Conservation (phyloP, 2,888 invertebrate genomes). For the Conistra vaccinii region DNA sequence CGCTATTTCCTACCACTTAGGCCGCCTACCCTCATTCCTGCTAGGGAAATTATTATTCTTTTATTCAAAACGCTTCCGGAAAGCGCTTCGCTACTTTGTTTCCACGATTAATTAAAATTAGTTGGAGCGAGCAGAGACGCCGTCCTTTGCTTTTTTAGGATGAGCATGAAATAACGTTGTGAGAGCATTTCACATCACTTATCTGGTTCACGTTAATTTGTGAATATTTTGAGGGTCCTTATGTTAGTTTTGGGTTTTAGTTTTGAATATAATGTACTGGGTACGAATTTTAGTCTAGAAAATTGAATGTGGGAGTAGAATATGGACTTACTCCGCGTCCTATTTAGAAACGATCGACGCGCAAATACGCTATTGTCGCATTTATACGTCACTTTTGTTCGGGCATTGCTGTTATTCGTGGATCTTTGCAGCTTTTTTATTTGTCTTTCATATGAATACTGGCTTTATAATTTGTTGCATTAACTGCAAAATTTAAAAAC, state of each 20-base stretch:
- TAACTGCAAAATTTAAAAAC: not conserved
- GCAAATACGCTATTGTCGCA: too few relatives aligned
- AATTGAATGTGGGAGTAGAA: not conserved
- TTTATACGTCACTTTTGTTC: too few relatives aligned
- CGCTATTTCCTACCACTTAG: slow-evolving; percentile 59
- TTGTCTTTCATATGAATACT: not conserved
- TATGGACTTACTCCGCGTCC: too few relatives aligned
- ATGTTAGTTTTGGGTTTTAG: slow-evolving; percentile 52
- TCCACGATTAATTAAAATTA: slow-evolving; percentile 88
- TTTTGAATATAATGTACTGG: slow-evolving; percentile 4
- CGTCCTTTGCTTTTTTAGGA: slow-evolving; percentile 72
- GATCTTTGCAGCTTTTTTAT: too few relatives aligned
- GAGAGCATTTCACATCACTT: slow-evolving; percentile 49
- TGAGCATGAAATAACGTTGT: slow-evolving; percentile 56
- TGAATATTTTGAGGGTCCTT: slow-evolving; percentile 35
- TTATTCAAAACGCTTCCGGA: slow-evolving; percentile 80
- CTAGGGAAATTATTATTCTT: slow-evolving; percentile 77
- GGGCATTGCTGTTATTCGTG: too few relatives aligned
- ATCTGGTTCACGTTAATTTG: slow-evolving; percentile 46
- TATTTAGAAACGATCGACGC: too few relatives aligned
- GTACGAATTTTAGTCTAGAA: slow-evolving; percentile 8
- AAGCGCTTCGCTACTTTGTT: slow-evolving; percentile 81
- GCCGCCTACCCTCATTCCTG: slow-evolving; percentile 59
- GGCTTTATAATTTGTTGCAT: too few relatives aligned
- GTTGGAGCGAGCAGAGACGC: slow-evolving; percentile 74